Conservation (phyloP, 2,797 vertebrate genomes). For the Acropternis orthonyx region DNA sequence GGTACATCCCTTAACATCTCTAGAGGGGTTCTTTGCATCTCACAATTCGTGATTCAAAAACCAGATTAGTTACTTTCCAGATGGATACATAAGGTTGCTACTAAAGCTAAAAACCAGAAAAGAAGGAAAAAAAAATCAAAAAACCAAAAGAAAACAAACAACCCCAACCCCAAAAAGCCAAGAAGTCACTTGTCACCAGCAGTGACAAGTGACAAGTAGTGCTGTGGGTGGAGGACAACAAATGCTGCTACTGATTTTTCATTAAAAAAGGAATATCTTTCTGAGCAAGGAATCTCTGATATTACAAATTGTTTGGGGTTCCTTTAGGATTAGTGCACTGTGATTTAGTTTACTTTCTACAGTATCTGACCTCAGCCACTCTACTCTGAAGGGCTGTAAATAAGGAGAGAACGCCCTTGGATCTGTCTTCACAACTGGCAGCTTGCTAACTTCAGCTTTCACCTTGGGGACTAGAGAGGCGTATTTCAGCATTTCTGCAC, state of each 20-base stretch:
- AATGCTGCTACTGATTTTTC: background rate
- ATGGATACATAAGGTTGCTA: background rate
- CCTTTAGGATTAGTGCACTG: background rate
- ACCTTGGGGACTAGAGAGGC: background rate
- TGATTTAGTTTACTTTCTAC: background rate
- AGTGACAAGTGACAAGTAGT: background rate
- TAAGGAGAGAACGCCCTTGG: constrained; percentile 11
- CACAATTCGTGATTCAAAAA: background rate
- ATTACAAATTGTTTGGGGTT: background rate
- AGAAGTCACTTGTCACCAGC: background rate
- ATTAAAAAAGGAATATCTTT: background rate
- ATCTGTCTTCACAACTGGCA: background rate
- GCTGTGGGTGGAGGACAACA: background rate
- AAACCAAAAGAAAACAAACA: background rate
- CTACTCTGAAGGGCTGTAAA: background rate
- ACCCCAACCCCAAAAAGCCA: background rate
- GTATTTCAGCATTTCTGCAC: background rate
- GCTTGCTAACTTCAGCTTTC: background rate
- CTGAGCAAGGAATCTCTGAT: background rate
- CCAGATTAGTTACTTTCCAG: background rate
- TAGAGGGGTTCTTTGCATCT: background rate
- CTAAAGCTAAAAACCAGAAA: background rate
- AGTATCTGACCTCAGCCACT: background rate
- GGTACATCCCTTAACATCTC: background rate
- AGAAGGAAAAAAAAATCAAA: no score